Conservation (phyloP, 2,888 invertebrate species). For the Drosophila leonis region DNA sequence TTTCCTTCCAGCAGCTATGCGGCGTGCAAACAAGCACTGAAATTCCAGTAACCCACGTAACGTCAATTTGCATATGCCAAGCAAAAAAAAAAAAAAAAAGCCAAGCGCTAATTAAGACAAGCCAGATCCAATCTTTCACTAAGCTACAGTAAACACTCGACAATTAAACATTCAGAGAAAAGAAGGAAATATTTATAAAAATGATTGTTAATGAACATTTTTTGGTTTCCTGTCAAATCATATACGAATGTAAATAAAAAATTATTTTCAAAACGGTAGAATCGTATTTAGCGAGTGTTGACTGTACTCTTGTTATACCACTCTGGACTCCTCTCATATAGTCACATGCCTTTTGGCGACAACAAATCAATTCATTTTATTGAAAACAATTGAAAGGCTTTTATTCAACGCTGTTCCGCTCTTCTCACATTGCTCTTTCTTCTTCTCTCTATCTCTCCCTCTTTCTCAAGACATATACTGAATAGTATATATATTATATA, state of each 20-base stretch:
- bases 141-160: constrained; percentile 13
- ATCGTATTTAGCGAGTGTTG: not conserved
- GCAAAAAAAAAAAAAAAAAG: constrained; percentile 3
- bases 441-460: not conserved
- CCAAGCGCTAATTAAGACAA: constrained; percentile 67
- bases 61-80: constrained; percentile 65
- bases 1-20: constrained; percentile 42
- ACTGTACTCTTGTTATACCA: constrained; percentile 19
- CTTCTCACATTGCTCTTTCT: not conserved
- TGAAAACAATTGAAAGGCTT: constrained; percentile 74
- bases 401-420: constrained; percentile 24
- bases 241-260: not conserved
- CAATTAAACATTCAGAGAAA: not conserved
- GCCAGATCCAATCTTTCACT: constrained; percentile 34
- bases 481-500: not conserved
- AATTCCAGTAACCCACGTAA: constrained; percentile 73
- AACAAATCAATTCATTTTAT: constrained; percentile 79
- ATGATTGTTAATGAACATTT: not conserved
- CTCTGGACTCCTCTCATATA: constrained; percentile 26
- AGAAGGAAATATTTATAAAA: not conserved
- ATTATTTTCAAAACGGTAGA: not conserved
- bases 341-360: constrained; percentile 54
- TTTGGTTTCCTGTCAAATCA: not conserved
- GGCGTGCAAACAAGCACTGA: constrained; percentile 44
- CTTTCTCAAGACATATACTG: not conserved